A percentile compares a stretch with the other conserved stretches of the same genome.
phyloP scores from a whole-genome alignment of 92 coral and sea anemone species.

The Pocillopora grandis region DNA sequence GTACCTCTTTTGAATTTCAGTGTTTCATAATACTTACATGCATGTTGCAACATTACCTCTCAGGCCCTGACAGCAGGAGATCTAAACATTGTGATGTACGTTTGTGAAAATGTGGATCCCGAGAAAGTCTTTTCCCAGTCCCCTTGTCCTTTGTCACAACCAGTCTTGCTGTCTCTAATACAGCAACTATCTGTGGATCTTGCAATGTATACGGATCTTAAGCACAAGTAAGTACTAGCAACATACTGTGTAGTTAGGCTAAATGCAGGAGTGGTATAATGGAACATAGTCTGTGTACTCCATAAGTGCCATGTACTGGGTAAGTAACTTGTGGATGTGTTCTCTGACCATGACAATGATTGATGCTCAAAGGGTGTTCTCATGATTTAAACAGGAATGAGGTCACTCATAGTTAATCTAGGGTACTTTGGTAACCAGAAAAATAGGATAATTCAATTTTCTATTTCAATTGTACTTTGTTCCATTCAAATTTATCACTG shows the following conservation, averaged over 20 bases:
- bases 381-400: too few species aligned
- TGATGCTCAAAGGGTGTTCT: too few species aligned
- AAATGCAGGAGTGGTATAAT: not conserved
- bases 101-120: constrained; percentile 79
- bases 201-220: constrained; percentile 84
- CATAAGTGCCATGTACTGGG: too few species aligned
- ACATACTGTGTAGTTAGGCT: not conserved
- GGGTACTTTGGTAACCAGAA: too few species aligned
- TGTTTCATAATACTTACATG: not conserved
- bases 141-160: constrained; percentile 76
- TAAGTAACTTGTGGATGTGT: too few species aligned
- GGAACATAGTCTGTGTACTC: too few species aligned
- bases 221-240: constrained; percentile 70
- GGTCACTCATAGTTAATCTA: too few species aligned
- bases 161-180: constrained; percentile 91
- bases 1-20: too few species aligned
- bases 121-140: constrained; percentile 70
- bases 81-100: constrained; percentile 77
- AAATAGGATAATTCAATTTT: too few species aligned
- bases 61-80: constrained; percentile 97
- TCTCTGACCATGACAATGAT: too few species aligned
- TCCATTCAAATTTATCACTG: too few species aligned
- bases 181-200: constrained; percentile 95
- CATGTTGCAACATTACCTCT: not conserved
- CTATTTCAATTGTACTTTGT: too few species aligned